Evolutionary conservation across 2,888 invertebrate species (phyloP).

Genomic region (Actias luna): DNA sequence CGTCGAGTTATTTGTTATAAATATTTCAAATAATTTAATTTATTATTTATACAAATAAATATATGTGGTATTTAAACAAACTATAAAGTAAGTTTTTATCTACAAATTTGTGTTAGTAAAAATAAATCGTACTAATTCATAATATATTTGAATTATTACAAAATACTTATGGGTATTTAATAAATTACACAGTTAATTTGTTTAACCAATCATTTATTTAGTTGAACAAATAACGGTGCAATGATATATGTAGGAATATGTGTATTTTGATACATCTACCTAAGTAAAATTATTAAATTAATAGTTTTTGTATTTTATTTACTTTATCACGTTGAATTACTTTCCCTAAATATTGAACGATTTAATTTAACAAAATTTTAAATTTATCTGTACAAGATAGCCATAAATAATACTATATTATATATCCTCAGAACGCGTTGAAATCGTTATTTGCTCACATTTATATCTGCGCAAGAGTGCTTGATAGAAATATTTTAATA

Average conservation of each 20-base stretch:
- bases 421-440: not conserved
- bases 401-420: not conserved
- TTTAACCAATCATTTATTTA: not conserved
- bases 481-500: not conserved
- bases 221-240: not conserved
- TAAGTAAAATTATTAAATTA: too few relatives aligned
- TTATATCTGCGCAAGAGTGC: not conserved
- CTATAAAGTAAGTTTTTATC: not conserved
- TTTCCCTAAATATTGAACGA: too few relatives aligned
- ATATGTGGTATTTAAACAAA: not conserved
- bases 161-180: constrained; percentile 1
- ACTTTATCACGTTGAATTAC: too few relatives aligned
- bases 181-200: constrained; percentile 3
- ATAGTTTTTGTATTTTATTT: too few relatives aligned
- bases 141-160: not conserved
- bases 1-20: constrained; percentile 62
- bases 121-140: not conserved
- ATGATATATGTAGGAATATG: not conserved
- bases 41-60: constrained; percentile 22
- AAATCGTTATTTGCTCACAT: not conserved
- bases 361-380: too few relatives aligned
- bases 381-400: too few relatives aligned
- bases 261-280: not conserved
- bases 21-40: constrained; percentile 25
- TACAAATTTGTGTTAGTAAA: not conserved